Evolutionary conservation across 2,113 vertebrate genomes (phyloP).

Genomic region (Eptatretus burgeri): DNA sequence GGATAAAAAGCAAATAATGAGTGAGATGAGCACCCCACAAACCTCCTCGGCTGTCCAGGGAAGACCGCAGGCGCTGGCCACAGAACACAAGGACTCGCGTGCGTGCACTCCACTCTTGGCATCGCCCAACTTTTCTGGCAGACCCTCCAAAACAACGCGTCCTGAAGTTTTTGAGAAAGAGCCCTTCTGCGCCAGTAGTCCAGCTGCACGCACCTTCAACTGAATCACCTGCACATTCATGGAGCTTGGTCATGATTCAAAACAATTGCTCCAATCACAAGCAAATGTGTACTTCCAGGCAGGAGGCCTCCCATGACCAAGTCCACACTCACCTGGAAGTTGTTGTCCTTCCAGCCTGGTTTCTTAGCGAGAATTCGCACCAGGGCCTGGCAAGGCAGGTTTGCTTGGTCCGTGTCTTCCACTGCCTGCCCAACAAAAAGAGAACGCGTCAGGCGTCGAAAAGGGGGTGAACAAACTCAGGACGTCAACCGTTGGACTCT

Average conservation of each 20-base stretch:
- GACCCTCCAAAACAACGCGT: conserved; percentile 46
- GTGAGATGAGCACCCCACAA: conserved; percentile 8
- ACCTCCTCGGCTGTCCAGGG: conserved; percentile 96
- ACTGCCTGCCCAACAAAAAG: conserved; percentile 26
- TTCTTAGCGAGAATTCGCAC: conserved; percentile 90
- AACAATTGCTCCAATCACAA: not conserved
- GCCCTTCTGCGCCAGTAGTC: conserved; percentile 53
- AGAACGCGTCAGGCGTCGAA: no score
- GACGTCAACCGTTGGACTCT: not conserved
- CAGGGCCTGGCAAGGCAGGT: conserved; percentile 77
- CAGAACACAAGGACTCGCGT: conserved; percentile 62
- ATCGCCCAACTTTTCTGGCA: conserved; percentile 83
- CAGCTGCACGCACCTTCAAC: conserved; percentile 69
- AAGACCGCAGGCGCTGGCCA: conserved; percentile 45
- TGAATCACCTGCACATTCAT: conserved; percentile 52
- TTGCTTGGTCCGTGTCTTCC: conserved; percentile 48
- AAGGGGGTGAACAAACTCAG: no score
- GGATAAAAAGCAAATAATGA: not conserved
- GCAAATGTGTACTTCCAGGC: no score
- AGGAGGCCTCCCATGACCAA: no score
- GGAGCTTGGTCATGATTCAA: not conserved
- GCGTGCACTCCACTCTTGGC: conserved; percentile 75
- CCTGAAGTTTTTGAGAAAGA: conserved; percentile 79
- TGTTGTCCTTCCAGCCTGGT: conserved; percentile 94
- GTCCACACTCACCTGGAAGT: conserved; percentile 50